Evolutionary conservation across 1,140 invertebrate genomes (phyloP).

Genomic region (Heliconius eleuchia): DNA sequence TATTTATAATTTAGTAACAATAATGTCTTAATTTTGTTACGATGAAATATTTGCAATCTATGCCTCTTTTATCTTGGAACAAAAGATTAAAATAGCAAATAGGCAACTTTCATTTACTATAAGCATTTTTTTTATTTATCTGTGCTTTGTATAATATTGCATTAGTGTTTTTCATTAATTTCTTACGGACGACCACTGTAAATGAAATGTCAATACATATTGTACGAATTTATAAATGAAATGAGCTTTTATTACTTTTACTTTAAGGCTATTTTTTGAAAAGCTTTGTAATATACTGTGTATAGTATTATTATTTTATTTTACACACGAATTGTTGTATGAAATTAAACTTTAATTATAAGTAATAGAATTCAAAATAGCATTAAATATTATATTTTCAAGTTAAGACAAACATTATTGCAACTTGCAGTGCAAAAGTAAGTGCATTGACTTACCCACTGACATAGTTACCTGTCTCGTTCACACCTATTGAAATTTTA

Average conservation of each 20-base stretch:
- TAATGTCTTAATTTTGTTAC: not conserved
- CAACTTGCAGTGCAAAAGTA: conserved; percentile 42
- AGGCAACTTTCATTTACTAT: not conserved
- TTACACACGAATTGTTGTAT: not conserved
- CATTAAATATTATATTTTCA: not conserved
- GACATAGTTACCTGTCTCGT: conserved; percentile 56
- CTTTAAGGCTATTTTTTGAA: not conserved
- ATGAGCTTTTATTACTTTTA: not conserved
- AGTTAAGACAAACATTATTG: conserved; percentile 24
- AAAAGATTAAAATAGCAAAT: not conserved
- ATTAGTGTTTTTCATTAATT: not conserved
- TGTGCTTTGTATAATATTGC: not conserved
- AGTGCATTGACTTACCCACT: conserved; percentile 66
- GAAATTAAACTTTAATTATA: not conserved
- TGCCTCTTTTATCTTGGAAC: not conserved
- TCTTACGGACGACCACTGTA: not conserved
- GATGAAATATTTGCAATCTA: not conserved
- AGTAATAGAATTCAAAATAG: not conserved
- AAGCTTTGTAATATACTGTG: not conserved
- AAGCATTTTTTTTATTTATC: not conserved
- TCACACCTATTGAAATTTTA: conserved; percentile 30
- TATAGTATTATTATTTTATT: not conserved
- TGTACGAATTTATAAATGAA: not conserved
- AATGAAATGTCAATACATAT: not conserved
- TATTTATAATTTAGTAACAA: not conserved